phyloP scores from a whole-genome alignment of 2,113 vertebrate species.

The Psilopsiagon aymara region DNA sequence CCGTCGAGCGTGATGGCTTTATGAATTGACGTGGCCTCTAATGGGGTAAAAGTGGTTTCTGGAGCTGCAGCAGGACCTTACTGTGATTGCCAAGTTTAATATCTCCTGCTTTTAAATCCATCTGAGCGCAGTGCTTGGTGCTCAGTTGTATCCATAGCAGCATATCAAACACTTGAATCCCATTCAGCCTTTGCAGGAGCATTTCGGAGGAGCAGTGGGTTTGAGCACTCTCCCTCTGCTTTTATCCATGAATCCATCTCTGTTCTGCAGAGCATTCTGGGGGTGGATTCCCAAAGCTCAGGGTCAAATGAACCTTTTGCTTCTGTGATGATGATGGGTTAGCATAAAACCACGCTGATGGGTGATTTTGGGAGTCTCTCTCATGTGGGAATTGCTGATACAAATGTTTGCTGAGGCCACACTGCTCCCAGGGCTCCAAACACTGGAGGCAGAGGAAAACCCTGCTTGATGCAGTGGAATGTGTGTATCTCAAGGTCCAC shows the following conservation, averaged over 20 bases:
- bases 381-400: not conserved
- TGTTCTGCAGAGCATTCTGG: not conserved
- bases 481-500: not conserved
- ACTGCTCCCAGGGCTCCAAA: not conserved
- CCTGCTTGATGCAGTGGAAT: rapidly evolving
- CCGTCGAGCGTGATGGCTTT: not conserved
- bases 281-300: not conserved
- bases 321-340: not conserved
- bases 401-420: not conserved
- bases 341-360: not conserved
- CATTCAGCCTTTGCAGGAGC: rapidly evolving
- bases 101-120: not conserved
- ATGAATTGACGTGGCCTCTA: rapidly evolving
- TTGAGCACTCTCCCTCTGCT: rapidly evolving
- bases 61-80: not conserved
- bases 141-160: not conserved
- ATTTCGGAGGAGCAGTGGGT: not conserved
- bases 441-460: not conserved
- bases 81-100: not conserved
- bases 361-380: not conserved
- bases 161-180: not conserved
- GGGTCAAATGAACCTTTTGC: not conserved
- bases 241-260: rapidly evolving
- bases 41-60: not conserved
- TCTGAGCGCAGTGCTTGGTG: not conserved